These are phyloP conservation scores for Aythya baeri DNA, from an alignment of 2,113 vertebrate genomes.

Conservation along the genomic window DNA sequence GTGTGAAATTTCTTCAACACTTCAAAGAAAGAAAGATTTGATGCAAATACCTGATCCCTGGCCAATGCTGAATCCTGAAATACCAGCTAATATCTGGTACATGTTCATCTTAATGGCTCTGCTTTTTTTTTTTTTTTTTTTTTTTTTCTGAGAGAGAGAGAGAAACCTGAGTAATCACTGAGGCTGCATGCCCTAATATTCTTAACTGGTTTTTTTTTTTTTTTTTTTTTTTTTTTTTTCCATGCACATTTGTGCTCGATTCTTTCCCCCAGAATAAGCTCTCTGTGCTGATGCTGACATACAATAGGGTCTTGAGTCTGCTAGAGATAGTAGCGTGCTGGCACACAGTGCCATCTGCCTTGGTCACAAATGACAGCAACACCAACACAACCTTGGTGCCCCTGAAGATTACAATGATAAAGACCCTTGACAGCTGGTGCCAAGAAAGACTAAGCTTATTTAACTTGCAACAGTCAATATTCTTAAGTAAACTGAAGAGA, in stretches of 20 bases:
- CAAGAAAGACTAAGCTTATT: slow-evolving; percentile 28
- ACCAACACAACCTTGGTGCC: not conserved
- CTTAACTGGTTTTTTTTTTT: not conserved
- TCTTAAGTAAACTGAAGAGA: not conserved
- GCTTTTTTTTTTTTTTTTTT: not conserved
- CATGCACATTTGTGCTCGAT: not conserved
- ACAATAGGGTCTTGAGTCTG: not conserved
- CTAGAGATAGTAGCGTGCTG: not conserved
- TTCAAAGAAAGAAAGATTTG: not conserved
- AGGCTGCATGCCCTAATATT: not conserved
- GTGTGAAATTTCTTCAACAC: not conserved
- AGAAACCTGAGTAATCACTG: not conserved
- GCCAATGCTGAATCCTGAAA: not conserved
- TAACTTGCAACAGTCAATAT: not conserved
- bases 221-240: not conserved
- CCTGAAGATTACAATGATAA: not conserved
- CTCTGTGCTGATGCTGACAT: not conserved
- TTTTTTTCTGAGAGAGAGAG: not conserved
- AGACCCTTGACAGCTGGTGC: slow-evolving; percentile 36
- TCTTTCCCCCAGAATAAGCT: not conserved
- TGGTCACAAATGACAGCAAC: not conserved
- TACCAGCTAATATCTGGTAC: not conserved
- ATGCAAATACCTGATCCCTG: not conserved
- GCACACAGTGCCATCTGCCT: not conserved
- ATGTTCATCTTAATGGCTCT: not conserved